phyloP scores from a whole-genome alignment of 2,888 invertebrate species.

The Lamellibrachia satsuma region DNA sequence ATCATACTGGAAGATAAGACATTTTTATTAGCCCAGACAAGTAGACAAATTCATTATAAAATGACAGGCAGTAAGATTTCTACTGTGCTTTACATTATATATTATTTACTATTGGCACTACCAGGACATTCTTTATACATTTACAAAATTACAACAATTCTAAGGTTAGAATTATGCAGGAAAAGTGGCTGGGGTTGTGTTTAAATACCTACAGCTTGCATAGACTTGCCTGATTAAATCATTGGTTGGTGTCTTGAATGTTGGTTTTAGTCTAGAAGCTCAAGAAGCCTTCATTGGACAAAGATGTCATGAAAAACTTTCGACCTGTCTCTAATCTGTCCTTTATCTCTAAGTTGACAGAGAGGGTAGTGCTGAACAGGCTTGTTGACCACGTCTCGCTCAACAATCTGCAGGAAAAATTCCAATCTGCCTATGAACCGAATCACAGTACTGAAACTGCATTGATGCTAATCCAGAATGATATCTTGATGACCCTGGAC shows the following conservation, averaged over 20 bases:
- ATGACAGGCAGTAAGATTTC: not conserved
- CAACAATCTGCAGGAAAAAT: no score
- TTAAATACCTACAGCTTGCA: not conserved
- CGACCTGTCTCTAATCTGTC: no score
- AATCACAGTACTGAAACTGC: no score
- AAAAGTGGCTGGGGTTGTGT: not conserved
- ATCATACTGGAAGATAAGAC: not conserved
- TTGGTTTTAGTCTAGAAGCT: not conserved
- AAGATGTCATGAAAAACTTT: no score
- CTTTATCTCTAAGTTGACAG: no score
- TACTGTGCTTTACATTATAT: not conserved
- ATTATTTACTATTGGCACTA: not conserved
- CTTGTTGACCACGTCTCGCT: no score
- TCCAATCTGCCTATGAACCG: no score
- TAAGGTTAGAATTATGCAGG: not conserved
- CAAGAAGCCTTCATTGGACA: no score
- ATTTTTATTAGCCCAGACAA: not conserved
- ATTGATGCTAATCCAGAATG: no score
- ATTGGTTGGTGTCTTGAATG: not conserved
- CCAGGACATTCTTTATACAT: not conserved
- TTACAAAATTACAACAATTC: not conserved
- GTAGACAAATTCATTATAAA: not conserved
- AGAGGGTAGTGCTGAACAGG: no score
- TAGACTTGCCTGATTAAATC: not conserved
- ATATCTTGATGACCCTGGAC: no score